A percentile compares a stretch with the other conserved stretches of the same genome.
Evolutionary conservation across 2,888 invertebrate species (phyloP).

Genomic region (Lasioglossum villosulum): DNA sequence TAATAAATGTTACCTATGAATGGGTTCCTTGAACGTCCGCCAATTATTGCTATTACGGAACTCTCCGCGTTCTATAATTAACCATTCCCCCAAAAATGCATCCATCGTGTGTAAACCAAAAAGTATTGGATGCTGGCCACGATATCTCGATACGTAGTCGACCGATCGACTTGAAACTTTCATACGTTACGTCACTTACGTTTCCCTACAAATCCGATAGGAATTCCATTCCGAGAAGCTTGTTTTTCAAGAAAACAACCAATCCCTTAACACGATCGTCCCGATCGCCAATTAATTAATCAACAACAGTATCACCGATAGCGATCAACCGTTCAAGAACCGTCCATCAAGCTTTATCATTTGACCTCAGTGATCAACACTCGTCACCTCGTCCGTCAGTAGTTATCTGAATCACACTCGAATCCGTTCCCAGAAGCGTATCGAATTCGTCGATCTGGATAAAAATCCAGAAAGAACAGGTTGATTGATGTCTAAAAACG

Average conservation of each 20-base stretch:
- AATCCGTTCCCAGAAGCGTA: background rate
- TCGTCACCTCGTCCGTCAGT: background rate
- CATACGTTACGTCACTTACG: background rate
- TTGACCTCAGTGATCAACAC: background rate
- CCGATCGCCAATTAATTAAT: background rate
- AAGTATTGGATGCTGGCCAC: background rate
- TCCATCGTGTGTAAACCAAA: background rate
- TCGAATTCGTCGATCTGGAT: background rate
- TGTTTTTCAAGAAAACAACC: background rate
- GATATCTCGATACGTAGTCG: background rate
- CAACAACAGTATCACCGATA: constrained; percentile 1
- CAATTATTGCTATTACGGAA: constrained; percentile 33
- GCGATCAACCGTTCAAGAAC: constrained; percentile 1
- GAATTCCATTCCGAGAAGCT: background rate
- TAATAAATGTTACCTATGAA: constrained; percentile 29
- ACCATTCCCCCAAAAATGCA: background rate
- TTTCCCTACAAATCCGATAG: background rate
- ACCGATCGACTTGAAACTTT: background rate
- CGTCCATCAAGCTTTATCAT: constrained; percentile 1
- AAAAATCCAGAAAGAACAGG: background rate
- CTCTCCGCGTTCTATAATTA: background rate
- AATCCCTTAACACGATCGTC: background rate
- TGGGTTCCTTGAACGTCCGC: constrained; percentile 31
- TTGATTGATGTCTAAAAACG: background rate
- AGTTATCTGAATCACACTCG: background rate